phyloP scores from a whole-genome alignment of 1,140 invertebrate genomes.

The Drosophila yakuba region DNA sequence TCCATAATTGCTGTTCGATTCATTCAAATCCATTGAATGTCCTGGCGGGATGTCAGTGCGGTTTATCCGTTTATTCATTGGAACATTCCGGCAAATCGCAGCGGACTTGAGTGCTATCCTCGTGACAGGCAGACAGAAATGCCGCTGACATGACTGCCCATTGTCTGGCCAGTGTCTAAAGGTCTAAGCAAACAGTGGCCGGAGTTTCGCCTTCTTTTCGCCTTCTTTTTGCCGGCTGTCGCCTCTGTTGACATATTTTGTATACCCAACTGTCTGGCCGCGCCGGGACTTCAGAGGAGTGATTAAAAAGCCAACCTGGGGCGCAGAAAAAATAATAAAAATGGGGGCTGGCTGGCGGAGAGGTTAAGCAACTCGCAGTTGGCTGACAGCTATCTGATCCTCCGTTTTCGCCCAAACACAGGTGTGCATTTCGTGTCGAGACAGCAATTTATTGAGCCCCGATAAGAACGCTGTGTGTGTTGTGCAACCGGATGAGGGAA shows the following conservation, averaged over 20 bases:
- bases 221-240: slow-evolving; percentile 37
- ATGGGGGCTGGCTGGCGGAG: slow-evolving; percentile 7
- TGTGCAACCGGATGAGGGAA: slow-evolving; percentile 6
- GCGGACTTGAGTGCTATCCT: slow-evolving; percentile 13
- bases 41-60: slow-evolving; percentile 28
- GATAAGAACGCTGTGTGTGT: slow-evolving; percentile 27
- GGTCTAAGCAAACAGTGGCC: slow-evolving; percentile 49
- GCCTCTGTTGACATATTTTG: slow-evolving; percentile 61
- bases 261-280: slow-evolving; percentile 51
- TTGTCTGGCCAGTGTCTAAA: slow-evolving; percentile 63
- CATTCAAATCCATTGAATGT: slow-evolving; percentile 26
- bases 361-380: slow-evolving; percentile 58
- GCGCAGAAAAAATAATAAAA: slow-evolving; percentile 42
- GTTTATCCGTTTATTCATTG: slow-evolving; percentile 36
- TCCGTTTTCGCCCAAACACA: slow-evolving; percentile 19
- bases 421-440: slow-evolving; percentile 47
- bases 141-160: slow-evolving; percentile 51
- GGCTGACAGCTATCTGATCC: slow-evolving; percentile 48
- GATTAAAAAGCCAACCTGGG: slow-evolving; percentile 55
- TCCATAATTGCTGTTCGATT: slow-evolving; percentile 54
- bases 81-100: slow-evolving; percentile 16
- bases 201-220: slow-evolving; percentile 51
- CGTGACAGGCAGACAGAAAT: slow-evolving; percentile 42
- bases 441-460: slow-evolving; percentile 55
- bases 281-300: slow-evolving; percentile 16